Conservation (phyloP, 1,140 invertebrate genomes). For the Drosophila repletoides region DNA sequence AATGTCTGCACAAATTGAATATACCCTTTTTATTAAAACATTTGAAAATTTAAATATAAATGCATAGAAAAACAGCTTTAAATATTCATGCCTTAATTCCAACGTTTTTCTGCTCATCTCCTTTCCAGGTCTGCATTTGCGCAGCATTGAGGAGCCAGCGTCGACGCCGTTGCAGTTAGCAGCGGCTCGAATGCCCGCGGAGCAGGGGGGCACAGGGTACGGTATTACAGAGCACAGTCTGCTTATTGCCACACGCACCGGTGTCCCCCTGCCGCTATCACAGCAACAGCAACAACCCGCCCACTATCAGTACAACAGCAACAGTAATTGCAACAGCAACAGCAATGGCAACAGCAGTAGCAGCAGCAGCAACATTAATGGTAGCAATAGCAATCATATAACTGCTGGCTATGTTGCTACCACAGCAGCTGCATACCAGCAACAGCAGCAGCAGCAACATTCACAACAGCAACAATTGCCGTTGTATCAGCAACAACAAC, state of each 20-base stretch:
- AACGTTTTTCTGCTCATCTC: not conserved
- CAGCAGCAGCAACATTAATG: conserved; percentile 18
- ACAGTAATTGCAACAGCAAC: conserved; percentile 16
- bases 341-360: conserved; percentile 49
- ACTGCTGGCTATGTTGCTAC: conserved; percentile 22
- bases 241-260: conserved; percentile 82
- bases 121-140: conserved; percentile 89
- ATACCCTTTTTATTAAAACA: too few relatives aligned
- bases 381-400: conserved; percentile 25
- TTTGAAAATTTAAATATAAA: too few relatives aligned
- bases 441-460: conserved; percentile 28
- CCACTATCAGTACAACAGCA: conserved; percentile 59
- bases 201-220: conserved; percentile 85
- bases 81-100: not conserved
- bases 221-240: conserved; percentile 82
- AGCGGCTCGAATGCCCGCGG: conserved; percentile 85
- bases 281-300: conserved; percentile 63
- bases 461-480: conserved; percentile 20
- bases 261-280: conserved; percentile 83
- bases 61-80: too few relatives aligned
- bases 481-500: conserved; percentile 31
- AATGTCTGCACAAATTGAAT: too few relatives aligned
- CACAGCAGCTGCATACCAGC: conserved; percentile 53
- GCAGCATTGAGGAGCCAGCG: conserved; percentile 89
- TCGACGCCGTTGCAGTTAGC: conserved; percentile 64